These are phyloP conservation scores for Andrena dorsata DNA, from an alignment of 2,888 invertebrate genomes.

Conservation along the genomic window DNA sequence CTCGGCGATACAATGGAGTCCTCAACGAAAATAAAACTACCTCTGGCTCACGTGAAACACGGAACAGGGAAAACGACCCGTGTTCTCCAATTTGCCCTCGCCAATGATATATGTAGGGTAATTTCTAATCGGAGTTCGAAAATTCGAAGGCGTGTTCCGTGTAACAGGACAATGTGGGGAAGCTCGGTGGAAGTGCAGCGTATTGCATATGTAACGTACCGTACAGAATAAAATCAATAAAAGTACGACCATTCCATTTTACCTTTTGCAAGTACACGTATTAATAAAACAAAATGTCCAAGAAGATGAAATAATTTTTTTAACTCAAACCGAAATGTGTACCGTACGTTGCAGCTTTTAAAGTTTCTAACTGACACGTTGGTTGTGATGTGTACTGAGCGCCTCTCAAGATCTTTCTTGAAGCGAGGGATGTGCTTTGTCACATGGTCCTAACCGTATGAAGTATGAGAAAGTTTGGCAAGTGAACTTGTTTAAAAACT, in stretches of 20 bases:
- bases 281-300: no score
- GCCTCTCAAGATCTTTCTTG: no score
- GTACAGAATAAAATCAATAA: no score
- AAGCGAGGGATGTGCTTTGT: no score
- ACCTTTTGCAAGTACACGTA: no score
- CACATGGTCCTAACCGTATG: neutral
- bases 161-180: neutral
- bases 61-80: slow-evolving; percentile 14
- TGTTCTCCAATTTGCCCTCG: slow-evolving; percentile 42
- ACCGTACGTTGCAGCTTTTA: no score
- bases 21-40: slow-evolving; percentile 38
- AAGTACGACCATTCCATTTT: no score
- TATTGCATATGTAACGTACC: neutral
- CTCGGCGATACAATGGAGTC: slow-evolving; percentile 30
- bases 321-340: no score
- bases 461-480: neutral
- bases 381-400: no score
- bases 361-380: no score
- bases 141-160: neutral
- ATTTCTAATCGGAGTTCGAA: slow-evolving; percentile 26
- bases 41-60: slow-evolving; percentile 24
- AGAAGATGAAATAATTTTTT: no score
- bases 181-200: neutral
- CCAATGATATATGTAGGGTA: slow-evolving; percentile 20
- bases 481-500: neutral